A percentile compares a stretch with the other conserved stretches of the same genome.
Conservation (phyloP, 2,888 invertebrate species). For the Hesperia comma region DNA sequence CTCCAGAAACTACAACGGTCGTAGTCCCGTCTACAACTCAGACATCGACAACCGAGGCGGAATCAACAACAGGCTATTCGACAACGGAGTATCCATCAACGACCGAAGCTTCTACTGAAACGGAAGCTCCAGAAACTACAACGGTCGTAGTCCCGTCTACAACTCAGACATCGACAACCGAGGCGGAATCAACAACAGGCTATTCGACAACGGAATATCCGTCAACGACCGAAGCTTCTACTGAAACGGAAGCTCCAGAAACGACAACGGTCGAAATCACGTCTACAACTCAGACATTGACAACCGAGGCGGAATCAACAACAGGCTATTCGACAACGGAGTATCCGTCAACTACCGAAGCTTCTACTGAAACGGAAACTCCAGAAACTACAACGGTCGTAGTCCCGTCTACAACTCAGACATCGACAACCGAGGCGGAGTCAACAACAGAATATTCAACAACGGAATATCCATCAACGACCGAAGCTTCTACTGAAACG, state of each 20-base stretch:
- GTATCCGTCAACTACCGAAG: too few species aligned
- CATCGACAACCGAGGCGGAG: not conserved
- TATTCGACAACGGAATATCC: not conserved
- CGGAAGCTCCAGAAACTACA: not conserved
- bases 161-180: not conserved
- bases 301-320: not conserved
- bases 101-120: not conserved
- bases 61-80: not conserved
- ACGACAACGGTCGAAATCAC: not conserved
- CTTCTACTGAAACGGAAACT: not conserved
- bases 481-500: not conserved
- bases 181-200: not conserved
- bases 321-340: not conserved
- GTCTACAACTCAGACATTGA: not conserved
- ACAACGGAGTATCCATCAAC: not conserved
- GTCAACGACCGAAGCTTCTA: not conserved
- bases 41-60: not conserved
- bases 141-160: not conserved
- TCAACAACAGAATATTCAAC: not conserved
- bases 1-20: not conserved
- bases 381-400: not conserved
- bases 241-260: not conserved
- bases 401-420: not conserved
- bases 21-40: not conserved
- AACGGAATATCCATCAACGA: not conserved